Evolutionary conservation across 2,113 vertebrate genomes (phyloP), one percentile per base, ranked within the genome.

Genomic region (Pseudorectes ferrugineus): DNA sequence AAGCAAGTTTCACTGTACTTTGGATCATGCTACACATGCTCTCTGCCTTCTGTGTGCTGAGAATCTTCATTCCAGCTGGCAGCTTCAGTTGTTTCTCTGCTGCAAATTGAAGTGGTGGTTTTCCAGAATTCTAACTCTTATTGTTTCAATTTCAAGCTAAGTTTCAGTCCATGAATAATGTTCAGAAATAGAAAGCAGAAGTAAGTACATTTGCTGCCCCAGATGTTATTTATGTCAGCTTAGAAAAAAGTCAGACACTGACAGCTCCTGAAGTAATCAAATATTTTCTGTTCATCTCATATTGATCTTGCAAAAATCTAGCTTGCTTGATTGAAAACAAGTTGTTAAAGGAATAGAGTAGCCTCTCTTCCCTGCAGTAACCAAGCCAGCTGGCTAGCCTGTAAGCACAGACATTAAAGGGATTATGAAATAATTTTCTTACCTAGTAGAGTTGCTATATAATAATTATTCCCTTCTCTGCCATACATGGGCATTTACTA

Each of bases 271-370:
- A 72, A 14, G 58, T 88, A 93, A 93, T 84, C 36, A 88, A 85
- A 76, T 75, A 61, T 95, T 76, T 94, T 91, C 77, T 94, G 74
- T 85, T 96, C 77, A 59, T 63, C 57, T 92, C 40, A 33, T 85
- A 91, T 43, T 88, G 85, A 85, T 88, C 66, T 68, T 67, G 26
- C 28, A 93, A 59, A 88, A 92, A 51, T 54, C 33, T 36, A 91
- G 55, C 81, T 81, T n/a, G 54, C 61, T 85, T 87, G 59, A 73
- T 66, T 51, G 57, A 70, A 95, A 89, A 71, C 55, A 84, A 68
- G 19, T 71, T 91, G 26, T 71, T 91, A 73, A 61, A 93, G 74
- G 35, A 75, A 48, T 51, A 51, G 19, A 18, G 12, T 36, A 45
- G 45, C 57, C 40, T 82, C 42, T 74, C 45, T 61, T 79, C 40